Evolutionary conservation across 53 echinoderm and acorn worm species (phyloP).

Genomic region (Antedon mediterranea): DNA sequence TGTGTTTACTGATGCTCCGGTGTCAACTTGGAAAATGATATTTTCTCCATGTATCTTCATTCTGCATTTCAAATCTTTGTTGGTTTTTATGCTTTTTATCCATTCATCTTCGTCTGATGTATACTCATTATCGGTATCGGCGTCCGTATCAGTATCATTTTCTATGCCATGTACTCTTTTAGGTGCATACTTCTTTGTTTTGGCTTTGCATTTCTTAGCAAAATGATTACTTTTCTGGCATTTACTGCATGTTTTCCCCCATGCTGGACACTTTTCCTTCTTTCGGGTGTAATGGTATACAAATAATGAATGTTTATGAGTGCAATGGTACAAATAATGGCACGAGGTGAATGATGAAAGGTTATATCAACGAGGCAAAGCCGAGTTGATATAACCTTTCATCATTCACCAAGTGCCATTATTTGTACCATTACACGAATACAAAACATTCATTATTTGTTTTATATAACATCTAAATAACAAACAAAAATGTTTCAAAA

Average conservation of each 20-base stretch:
- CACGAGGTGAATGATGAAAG: too few species aligned
- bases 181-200: not conserved
- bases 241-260: not conserved
- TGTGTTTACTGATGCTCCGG: conserved; percentile 37
- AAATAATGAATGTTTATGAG: too few species aligned
- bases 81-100: conserved; percentile 11
- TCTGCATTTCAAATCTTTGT: conserved; percentile 17
- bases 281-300: conserved; percentile 2
- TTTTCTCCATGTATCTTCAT: conserved; percentile 21
- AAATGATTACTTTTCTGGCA: conserved; percentile 19
- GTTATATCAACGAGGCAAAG: too few species aligned
- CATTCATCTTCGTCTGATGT: conserved; percentile 9
- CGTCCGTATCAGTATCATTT: not conserved
- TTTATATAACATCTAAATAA: too few species aligned
- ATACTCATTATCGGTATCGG: not conserved
- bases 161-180: not conserved
- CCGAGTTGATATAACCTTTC: too few species aligned
- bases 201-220: conserved; percentile 6
- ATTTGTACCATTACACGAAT: too few species aligned
- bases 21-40: conserved; percentile 43
- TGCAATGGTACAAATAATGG: too few species aligned
- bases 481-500: too few species aligned
- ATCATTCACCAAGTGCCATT: too few species aligned
- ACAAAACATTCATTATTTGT: too few species aligned
- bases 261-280: conserved; percentile 11